Base-by-base conservation (phyloP, 2,888 invertebrate species). In the Choristoneura rosaceana region DNA sequence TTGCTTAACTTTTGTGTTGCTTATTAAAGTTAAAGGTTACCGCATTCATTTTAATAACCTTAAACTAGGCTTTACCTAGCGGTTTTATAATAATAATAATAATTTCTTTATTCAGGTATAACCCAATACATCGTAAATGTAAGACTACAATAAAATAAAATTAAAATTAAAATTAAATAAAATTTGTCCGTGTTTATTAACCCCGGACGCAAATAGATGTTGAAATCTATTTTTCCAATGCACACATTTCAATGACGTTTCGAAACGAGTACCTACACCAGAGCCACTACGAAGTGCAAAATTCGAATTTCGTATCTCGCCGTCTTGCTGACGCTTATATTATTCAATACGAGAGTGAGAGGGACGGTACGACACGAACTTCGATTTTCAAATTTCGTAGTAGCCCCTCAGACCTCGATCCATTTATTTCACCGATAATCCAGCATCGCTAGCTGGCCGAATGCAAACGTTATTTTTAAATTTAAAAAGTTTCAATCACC, bases 401-500 rank as follows among this genome's bases (percentile, higher is more conserved):
- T 25, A 25, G 25, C 25, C 25, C 55, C 25, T 25, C 25, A 55
- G 25, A 55, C 25, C 55, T 55, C 25, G 55, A 55, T 55, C 25
- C 25, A 25, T 55, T 55, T 55, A 25, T 17, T 55, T 45, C 59
- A 61, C 15, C 8, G n/a, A 55, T 67, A 71, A 67, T 67, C 67
- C 71, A n/a, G 14, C 17, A 50, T 63, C 34, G 41, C 41, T 25
- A 50, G 71, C 66, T 66, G 65, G 55, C 66, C 12, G 61, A 61
- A 52, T 65, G 70, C 61, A 61, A 62, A 34, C 64, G 33, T 43
- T 60, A 50, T 67, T 61, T 65, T 61, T 33, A 65, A 61, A 52
- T 65, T 65, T 33, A 67, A 71, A 71, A 71, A 62, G 52, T 67
- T 71, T 71, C 66, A 71, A 71, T 65, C 41, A 66, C 61, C 14